phyloP scores from a whole-genome alignment of 2,797 vertebrate species.

The Manis javanica region DNA sequence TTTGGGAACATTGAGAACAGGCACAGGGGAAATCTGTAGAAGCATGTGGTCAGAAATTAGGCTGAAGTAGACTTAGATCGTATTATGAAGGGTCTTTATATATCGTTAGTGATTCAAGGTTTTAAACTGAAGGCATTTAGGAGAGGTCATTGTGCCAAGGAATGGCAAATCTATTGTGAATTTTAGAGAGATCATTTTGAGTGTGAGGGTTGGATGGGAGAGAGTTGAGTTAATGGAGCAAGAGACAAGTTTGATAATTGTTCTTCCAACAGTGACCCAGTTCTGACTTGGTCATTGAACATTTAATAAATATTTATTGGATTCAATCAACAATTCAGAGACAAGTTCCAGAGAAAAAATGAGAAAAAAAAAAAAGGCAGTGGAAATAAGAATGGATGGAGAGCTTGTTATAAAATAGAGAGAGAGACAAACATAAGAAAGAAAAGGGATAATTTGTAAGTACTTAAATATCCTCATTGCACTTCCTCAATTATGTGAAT shows the following conservation, averaged over 20 bases:
- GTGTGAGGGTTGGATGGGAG: not conserved
- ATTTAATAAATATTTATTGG: constrained; percentile 13
- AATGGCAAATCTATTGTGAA: not conserved
- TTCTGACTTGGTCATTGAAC: not conserved
- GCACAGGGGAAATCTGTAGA: not conserved
- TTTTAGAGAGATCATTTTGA: not conserved
- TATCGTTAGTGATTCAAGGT: not conserved
- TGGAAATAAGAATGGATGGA: not conserved
- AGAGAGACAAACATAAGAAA: not conserved
- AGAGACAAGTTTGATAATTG: not conserved
- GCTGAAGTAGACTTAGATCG: not conserved
- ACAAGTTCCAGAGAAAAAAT: not conserved
- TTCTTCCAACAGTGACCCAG: not conserved
- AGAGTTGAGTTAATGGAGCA: not conserved
- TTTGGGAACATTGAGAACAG: not conserved
- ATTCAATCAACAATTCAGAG: not conserved
- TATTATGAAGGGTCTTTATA: not conserved
- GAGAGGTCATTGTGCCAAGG: not conserved
- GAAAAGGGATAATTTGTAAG: not conserved
- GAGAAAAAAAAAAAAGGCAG: not conserved
- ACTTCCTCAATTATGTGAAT: not conserved
- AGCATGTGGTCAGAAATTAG: not conserved
- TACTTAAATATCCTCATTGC: not conserved
- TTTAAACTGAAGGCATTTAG: not conserved
- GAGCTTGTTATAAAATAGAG: not conserved